Evolutionary conservation across 2,888 invertebrate species (phyloP), one percentile per base, ranked within the genome.

Genomic region (Ophraella communa): DNA sequence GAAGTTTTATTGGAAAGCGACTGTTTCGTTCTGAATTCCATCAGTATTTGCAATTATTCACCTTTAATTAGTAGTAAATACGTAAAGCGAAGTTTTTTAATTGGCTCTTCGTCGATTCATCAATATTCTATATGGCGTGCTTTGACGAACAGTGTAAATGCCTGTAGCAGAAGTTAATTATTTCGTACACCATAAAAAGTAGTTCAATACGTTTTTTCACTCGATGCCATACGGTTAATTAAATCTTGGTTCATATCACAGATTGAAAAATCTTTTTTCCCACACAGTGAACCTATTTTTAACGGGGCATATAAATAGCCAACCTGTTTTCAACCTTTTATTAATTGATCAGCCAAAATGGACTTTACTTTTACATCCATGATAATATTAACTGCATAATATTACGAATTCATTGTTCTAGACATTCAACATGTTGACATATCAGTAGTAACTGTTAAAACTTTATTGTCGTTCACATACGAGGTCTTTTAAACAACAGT

Each of bases 191-290:
- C 58, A 65, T 65, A 67, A 67, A 69, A 69, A 67, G 69, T 69
- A 63, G 69, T 65, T 65, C 67, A 64, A 63, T 65, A 59, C 69
- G 44, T 58, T 67, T 69, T 64, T 68, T 68, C 65, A 30, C 35
- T 47, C 51, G 49, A 62, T 56, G 53, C 61, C 62, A 65, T 65
- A 68, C 64, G 62, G 68, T 66, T 68, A 68, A 70, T 70, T 68
- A 68, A 70, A 70, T 63, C 62, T 67, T 55, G 58, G 59, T 65
- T 58, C 59, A 69, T 67, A 69, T 67, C 57, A 60, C 52, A 60
- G 65, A 68, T 68, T 68, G 68, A 70, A 70, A 64, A 65, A 67
- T 65, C 60, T 42, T 42, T 66, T 69, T 70, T 70, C 70, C 70
- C 70, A 70, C 70, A 66, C 67, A 55, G 49, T 11, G 64, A 53